Conservation (phyloP, 92 coral and sea anemone species). For the Porites lobata region DNA sequence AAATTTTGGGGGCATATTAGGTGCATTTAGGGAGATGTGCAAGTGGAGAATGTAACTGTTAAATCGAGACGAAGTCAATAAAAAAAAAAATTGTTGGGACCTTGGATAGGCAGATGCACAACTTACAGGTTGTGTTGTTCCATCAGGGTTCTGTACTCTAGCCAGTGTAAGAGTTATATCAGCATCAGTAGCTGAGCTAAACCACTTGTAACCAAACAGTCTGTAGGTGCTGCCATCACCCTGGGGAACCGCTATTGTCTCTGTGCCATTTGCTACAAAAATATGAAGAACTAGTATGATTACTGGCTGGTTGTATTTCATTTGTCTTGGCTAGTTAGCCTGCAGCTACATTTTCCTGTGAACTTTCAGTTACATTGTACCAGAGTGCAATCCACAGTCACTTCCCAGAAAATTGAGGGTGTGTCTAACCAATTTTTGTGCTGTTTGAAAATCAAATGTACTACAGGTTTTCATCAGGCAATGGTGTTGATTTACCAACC, state of each 20-base stretch:
- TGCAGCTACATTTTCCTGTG: not conserved
- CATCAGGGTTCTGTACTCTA: slow-evolving; percentile 79
- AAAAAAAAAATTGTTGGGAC: no score
- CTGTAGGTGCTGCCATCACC: slow-evolving; percentile 74
- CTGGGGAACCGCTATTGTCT: slow-evolving; percentile 82
- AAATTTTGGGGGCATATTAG: no score
- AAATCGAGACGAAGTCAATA: no score
- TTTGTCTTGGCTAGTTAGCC: not conserved
- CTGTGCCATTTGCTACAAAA: slow-evolving; percentile 84
- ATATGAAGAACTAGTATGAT: not conserved
- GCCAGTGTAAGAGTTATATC: slow-evolving; percentile 86
- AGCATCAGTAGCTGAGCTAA: slow-evolving; percentile 96
- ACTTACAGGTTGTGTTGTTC: slow-evolving; percentile 84
- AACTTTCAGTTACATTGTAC: no score
- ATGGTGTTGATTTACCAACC: no score
- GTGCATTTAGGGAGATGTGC: no score
- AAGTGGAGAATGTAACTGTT: no score
- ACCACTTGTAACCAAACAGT: slow-evolving; percentile 95
- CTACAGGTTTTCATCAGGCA: no score
- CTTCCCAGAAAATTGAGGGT: no score
- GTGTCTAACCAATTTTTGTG: no score
- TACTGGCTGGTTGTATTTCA: not conserved
- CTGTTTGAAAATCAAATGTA: no score
- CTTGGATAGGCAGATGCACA: not conserved
- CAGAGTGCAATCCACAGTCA: no score